Evolutionary conservation across 2,797 vertebrate genomes (phyloP).

Genomic region (Anomalospiza imberbis): DNA sequence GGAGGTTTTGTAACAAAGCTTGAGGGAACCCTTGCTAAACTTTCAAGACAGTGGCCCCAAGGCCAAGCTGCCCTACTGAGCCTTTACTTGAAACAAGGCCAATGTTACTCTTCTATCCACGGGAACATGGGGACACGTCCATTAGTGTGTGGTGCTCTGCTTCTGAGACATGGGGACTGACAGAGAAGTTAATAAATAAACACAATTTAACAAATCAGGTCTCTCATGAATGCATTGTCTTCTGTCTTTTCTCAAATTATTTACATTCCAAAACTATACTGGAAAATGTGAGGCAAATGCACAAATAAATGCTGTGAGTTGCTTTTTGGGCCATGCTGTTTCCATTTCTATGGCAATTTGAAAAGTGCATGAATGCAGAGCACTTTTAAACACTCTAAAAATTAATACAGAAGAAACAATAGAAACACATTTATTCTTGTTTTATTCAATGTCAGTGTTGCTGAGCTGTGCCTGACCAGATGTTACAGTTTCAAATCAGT

Average conservation of each 20-base stretch:
- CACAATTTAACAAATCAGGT: conserved; percentile 43
- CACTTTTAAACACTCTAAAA: conserved; percentile 58
- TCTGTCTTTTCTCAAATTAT: conserved; percentile 36
- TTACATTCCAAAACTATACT: conserved; percentile 25
- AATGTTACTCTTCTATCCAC: neutral
- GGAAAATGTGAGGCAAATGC: conserved; percentile 29
- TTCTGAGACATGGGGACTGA: neutral
- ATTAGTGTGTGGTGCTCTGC: neutral
- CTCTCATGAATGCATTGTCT: conserved; percentile 36
- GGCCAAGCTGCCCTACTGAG: neutral
- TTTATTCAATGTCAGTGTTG: conserved; percentile 54
- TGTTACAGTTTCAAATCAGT: conserved; percentile 60
- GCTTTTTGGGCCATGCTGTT: neutral
- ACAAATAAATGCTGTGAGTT: conserved; percentile 30
- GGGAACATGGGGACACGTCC: neutral
- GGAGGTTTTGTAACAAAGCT: neutral
- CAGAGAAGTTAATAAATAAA: conserved; percentile 54
- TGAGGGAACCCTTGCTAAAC: neutral
- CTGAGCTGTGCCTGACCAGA: conserved; percentile 59
- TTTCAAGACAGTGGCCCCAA: neutral
- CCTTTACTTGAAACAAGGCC: neutral
- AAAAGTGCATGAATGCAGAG: conserved; percentile 54
- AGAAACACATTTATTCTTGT: conserved; percentile 37
- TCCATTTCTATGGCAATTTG: conserved; percentile 48
- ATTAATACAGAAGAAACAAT: conserved; percentile 54